Evolutionary conservation across 2,888 invertebrate genomes (phyloP).

Genomic region (Chesias legatella): DNA sequence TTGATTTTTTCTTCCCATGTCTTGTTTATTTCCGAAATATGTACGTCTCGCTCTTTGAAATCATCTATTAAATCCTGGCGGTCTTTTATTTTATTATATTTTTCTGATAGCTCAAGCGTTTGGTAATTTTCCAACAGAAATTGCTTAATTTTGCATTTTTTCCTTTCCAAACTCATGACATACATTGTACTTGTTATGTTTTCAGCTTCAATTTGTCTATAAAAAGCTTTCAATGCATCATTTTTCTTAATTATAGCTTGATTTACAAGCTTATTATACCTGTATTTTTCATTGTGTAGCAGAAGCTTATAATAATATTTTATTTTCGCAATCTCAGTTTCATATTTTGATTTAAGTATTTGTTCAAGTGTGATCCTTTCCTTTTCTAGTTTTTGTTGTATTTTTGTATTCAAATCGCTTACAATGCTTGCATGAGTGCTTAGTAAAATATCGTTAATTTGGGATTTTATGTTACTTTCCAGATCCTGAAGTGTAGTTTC

Average conservation of each 20-base stretch:
- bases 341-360: slow-evolving; percentile 43
- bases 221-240: slow-evolving; percentile 58
- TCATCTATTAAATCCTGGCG: slow-evolving; percentile 41
- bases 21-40: slow-evolving; percentile 50
- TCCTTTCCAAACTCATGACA: slow-evolving; percentile 64
- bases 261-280: slow-evolving; percentile 48
- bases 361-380: slow-evolving; percentile 48
- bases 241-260: slow-evolving; percentile 53
- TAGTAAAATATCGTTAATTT: slow-evolving; percentile 46
- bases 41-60: slow-evolving; percentile 43
- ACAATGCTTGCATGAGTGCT: slow-evolving; percentile 49
- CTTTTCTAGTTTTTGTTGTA: slow-evolving; percentile 46
- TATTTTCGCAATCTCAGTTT: slow-evolving; percentile 52
- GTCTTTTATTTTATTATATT: slow-evolving; percentile 50
- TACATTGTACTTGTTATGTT: slow-evolving; percentile 65
- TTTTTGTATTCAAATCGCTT: slow-evolving; percentile 53
- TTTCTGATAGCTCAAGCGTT: slow-evolving; percentile 47
- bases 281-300: slow-evolving; percentile 49
- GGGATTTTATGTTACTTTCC: slow-evolving; percentile 51
- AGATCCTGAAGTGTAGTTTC: slow-evolving; percentile 58
- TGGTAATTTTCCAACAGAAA: slow-evolving; percentile 57
- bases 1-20: slow-evolving; percentile 64
- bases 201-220: slow-evolving; percentile 54
- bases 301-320: slow-evolving; percentile 59
- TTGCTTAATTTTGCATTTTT: slow-evolving; percentile 64